Base-by-base conservation (phyloP, 1,140 invertebrate species). In the Hormaphis cornu region DNA sequence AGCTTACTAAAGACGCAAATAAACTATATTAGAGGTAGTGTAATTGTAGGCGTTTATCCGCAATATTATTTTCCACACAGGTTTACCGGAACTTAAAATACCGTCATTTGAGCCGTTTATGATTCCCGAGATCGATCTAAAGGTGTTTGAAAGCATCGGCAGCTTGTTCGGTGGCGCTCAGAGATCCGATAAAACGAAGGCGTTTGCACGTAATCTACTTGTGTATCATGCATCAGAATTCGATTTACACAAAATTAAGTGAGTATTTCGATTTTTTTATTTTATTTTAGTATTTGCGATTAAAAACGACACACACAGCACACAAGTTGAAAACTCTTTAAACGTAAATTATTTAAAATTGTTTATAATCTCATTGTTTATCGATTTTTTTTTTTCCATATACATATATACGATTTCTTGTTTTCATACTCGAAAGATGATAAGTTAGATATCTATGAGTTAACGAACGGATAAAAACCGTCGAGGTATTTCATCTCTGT, bases 51-150 rank as follows among this genome's bases (percentile, higher is more conserved):
- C 0, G 9, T 22, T 9, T 40, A 30, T 58, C 48, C 2, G 22
- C 26, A 54, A 70, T 26, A 35, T 7, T 61, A 30, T 63, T 69
- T 20, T 52, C 22, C 14, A 52, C 24, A 12, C 48, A 74, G 87
- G 87, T 4, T 84, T 87, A 14, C 83, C 84, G 0, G 81, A 85
- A 70, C 77, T 87, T 16, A 83, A 83, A 71, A 75, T 87, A 2
- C 87, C 86, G 0, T 75, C 84, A 0, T 72, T 87, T 30, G 87
- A 89, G 71, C 86, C 87, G 0, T 80, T 88, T 54, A 73, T 77
- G 7, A 78, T 89, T 5, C 84, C 84, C 0, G 81, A 82, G 0
- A 76, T 87, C 8, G 59, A 83, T 28, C 18, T 69, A 24, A 52
- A 52, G 24, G 33, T 69, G 10, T 54, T 54, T 24, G 30, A 28